These are phyloP conservation scores for Biston stratarius DNA, from an alignment of 2,888 invertebrate species.

Conservation along the genomic window DNA sequence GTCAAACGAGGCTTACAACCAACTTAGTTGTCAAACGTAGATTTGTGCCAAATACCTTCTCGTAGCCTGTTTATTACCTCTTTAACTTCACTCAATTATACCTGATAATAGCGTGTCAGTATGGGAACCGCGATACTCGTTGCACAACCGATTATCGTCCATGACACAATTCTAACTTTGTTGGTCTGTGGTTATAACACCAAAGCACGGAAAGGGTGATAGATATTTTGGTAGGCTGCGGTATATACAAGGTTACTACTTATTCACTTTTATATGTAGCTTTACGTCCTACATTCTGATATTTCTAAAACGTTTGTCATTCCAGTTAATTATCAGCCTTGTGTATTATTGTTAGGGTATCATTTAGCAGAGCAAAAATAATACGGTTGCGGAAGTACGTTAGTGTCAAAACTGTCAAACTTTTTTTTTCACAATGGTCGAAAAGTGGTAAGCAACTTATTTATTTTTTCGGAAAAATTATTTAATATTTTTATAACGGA, in stretches of 20 bases:
- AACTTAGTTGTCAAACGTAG: neutral
- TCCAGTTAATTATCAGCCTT: too few species aligned
- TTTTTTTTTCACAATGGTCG: too few species aligned
- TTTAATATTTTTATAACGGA: too few species aligned
- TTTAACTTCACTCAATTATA: slow-evolving; percentile 59
- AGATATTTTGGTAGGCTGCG: slow-evolving; percentile 6
- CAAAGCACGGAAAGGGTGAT: slow-evolving; percentile 20
- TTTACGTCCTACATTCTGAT: too few species aligned
- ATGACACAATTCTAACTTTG: slow-evolving; percentile 71
- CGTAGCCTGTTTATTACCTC: slow-evolving; percentile 18
- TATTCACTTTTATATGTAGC: neutral
- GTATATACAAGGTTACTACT: slow-evolving; percentile 7
- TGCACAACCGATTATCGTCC: slow-evolving; percentile 76
- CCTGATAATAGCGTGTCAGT: slow-evolving; percentile 66
- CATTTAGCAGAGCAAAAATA: too few species aligned
- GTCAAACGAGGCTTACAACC: too few species aligned
- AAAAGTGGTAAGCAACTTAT: too few species aligned
- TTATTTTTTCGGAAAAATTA: too few species aligned
- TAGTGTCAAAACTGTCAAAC: too few species aligned
- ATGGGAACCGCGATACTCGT: slow-evolving; percentile 72
- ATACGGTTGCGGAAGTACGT: too few species aligned
- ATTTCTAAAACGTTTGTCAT: too few species aligned
- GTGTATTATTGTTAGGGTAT: too few species aligned
- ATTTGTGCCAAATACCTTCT: slow-evolving; percentile 23
- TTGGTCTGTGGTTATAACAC: slow-evolving; percentile 48